Evolutionary conservation across 35 echinoderm and acorn worm genomes (phyloP).

Genomic region (Lytechinus pictus): DNA sequence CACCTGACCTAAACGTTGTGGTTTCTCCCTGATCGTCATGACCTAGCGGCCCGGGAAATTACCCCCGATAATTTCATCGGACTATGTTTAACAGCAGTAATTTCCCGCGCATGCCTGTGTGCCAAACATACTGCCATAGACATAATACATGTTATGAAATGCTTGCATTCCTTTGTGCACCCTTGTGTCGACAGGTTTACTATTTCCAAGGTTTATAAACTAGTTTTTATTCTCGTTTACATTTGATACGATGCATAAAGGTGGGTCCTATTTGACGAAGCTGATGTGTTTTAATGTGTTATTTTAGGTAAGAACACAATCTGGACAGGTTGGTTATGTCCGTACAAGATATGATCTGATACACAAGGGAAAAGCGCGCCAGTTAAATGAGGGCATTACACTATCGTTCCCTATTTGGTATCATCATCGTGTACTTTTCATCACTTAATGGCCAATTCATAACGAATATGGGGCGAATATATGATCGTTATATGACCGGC

Average conservation of each 20-base stretch:
- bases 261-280: not conserved
- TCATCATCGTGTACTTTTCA: not conserved
- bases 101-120: not conserved
- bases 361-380: not conserved
- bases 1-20: not conserved
- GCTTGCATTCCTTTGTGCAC: not conserved
- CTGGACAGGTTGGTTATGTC: not conserved
- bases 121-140: not conserved
- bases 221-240: no score
- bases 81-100: not conserved
- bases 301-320: not conserved
- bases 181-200: not conserved
- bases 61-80: not conserved
- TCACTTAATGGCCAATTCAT: not conserved
- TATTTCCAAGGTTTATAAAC: no score
- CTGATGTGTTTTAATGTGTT: not conserved
- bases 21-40: not conserved
- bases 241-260: no score
- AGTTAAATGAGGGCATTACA: not conserved
- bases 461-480: not conserved
- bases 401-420: not conserved
- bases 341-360: not conserved
- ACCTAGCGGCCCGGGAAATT: not conserved
- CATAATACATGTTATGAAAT: not conserved
- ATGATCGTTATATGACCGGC: not conserved